phyloP scores from a whole-genome alignment of 1,140 invertebrate species.

The Trachymyrmex septentrionalis region DNA sequence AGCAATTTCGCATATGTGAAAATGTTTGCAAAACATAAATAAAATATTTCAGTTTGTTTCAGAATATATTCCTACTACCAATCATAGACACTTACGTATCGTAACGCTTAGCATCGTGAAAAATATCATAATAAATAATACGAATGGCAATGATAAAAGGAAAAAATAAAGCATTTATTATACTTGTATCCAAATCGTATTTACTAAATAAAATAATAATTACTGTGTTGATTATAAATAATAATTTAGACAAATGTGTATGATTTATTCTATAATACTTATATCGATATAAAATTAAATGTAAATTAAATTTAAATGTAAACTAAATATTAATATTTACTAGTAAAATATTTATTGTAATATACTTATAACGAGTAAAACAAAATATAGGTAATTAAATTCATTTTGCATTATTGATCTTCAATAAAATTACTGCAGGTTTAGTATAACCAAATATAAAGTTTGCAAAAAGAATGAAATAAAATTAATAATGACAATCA shows the following conservation, averaged over 20 bases:
- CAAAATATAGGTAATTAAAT: slow-evolving; percentile 14
- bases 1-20: slow-evolving; percentile 10
- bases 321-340: slow-evolving; percentile 32
- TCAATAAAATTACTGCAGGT: not conserved
- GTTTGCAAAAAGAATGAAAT: not conserved
- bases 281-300: slow-evolving; percentile 6
- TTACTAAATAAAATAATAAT: not conserved
- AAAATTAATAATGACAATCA: not conserved
- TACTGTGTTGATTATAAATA: not conserved
- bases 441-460: not conserved
- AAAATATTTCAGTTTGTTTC: not conserved
- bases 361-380: not conserved
- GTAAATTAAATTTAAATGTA: slow-evolving; percentile 9
- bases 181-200: not conserved
- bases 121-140: slow-evolving; percentile 1
- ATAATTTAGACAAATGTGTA: not conserved
- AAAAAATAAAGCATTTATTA: not conserved
- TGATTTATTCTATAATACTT: not conserved
- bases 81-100: not conserved
- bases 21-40: not conserved
- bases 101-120: not conserved
- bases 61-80: not conserved
- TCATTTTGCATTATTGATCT: not conserved
- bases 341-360: not conserved
- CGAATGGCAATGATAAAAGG: not conserved